Evolutionary conservation across 2,888 invertebrate species (phyloP).

Genomic region (Lissocephala sabroskyi): DNA sequence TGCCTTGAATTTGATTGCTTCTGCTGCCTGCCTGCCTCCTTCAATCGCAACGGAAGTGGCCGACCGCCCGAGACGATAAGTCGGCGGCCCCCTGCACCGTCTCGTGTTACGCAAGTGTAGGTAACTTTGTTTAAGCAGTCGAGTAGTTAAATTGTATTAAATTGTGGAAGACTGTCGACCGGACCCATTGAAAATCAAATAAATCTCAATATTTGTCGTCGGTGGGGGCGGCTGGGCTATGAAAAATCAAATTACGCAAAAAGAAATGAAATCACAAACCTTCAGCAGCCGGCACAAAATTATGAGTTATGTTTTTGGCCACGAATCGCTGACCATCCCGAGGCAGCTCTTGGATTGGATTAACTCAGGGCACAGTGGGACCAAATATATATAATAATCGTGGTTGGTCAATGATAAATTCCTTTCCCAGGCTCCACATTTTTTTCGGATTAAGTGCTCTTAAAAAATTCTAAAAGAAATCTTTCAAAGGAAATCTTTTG

Average conservation of each 20-base stretch:
- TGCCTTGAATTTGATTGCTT: constrained; percentile 2
- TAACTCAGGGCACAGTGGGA: too few relatives aligned
- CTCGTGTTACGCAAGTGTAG: constrained; percentile 7
- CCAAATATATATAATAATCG: too few relatives aligned
- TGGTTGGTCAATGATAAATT: too few relatives aligned
- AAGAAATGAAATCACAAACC: constrained; percentile 18
- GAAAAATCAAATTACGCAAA: constrained; percentile 55
- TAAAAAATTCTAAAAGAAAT: too few relatives aligned
- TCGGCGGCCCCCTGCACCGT: too few relatives aligned
- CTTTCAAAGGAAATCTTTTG: too few relatives aligned
- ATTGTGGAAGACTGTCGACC: constrained; percentile 19
- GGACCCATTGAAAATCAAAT: constrained; percentile 52
- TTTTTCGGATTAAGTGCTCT: too few relatives aligned
- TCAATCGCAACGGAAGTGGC: constrained; percentile 41
- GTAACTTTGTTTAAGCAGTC: constrained; percentile 31
- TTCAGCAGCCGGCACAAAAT: constrained; percentile 51
- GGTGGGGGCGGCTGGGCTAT: not conserved
- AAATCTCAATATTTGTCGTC: constrained; percentile 53
- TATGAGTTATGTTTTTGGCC: constrained; percentile 49
- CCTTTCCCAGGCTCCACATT: too few relatives aligned
- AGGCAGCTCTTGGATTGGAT: too few relatives aligned
- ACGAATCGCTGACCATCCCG: not conserved
- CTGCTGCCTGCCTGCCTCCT: too few relatives aligned
- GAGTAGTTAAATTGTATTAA: constrained; percentile 37
- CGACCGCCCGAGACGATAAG: too few relatives aligned